phyloP scores from a whole-genome alignment of 1,140 invertebrate genomes.

The Callitettix versicolor region DNA sequence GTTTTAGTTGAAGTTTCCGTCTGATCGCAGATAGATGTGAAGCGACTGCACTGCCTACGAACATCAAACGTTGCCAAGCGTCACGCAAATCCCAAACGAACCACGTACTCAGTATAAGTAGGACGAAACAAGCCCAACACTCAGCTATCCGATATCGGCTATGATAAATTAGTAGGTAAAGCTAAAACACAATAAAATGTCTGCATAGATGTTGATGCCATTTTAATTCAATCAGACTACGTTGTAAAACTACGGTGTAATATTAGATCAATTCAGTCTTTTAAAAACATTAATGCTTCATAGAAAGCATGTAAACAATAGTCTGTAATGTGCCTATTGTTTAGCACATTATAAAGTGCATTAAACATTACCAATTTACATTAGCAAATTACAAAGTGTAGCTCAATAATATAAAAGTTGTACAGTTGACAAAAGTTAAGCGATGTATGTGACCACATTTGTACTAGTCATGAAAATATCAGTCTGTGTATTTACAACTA shows the following conservation, averaged over 20 bases:
- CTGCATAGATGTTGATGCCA: neutral
- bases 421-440: too few species aligned
- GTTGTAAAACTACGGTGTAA: neutral
- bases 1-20: slow-evolving; percentile 16
- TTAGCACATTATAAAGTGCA: too few species aligned
- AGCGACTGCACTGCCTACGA: slow-evolving; percentile 13
- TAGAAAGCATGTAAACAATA: too few species aligned
- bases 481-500: too few species aligned
- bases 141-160: slow-evolving; percentile 16
- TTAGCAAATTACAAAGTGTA: too few species aligned
- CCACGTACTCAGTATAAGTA: slow-evolving; percentile 14
- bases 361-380: too few species aligned
- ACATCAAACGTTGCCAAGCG: slow-evolving; percentile 15
- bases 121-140: slow-evolving; percentile 18
- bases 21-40: slow-evolving; percentile 14
- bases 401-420: too few species aligned
- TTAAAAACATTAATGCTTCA: too few species aligned
- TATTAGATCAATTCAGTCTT: too few species aligned
- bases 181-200: slow-evolving; percentile 9
- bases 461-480: too few species aligned
- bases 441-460: too few species aligned
- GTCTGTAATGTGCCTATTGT: too few species aligned
- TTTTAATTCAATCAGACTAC: slow-evolving; percentile 4
- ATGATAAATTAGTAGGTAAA: slow-evolving; percentile 16
- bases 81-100: slow-evolving; percentile 21